phyloP scores from a whole-genome alignment of 2,888 invertebrate species.

The Pandemis corylana region DNA sequence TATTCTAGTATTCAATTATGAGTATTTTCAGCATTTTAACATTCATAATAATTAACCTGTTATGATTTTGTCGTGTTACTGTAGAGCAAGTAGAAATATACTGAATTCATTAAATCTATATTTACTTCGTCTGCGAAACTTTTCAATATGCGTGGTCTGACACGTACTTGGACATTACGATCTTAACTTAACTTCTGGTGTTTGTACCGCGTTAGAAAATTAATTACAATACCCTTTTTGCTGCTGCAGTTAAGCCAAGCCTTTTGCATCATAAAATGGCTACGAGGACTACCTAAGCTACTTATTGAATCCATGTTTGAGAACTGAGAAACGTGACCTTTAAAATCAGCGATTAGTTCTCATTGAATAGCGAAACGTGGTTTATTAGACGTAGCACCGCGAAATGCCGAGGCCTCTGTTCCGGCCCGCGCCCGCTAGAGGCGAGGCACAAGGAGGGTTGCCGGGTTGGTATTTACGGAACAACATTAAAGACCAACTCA shows the following conservation, averaged over 20 bases:
- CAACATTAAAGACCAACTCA: not conserved
- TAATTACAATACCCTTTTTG: not conserved
- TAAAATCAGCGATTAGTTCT: constrained; percentile 35
- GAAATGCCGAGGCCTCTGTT: constrained; percentile 33
- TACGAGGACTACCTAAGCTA: not conserved
- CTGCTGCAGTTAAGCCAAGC: not conserved
- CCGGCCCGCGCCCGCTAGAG: constrained; percentile 12
- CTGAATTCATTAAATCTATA: too few relatives aligned
- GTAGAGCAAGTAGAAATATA: too few relatives aligned
- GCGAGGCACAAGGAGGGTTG: constrained; percentile 15
- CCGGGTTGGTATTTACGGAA: constrained; percentile 13
- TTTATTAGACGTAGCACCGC: constrained; percentile 50
- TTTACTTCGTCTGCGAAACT: too few relatives aligned
- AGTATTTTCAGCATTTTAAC: not conserved
- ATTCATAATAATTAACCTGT: too few relatives aligned
- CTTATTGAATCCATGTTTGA: not conserved
- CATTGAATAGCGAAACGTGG: constrained; percentile 41
- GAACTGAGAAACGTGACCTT: constrained; percentile 41
- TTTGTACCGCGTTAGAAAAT: not conserved
- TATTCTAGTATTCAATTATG: not conserved
- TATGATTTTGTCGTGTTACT: too few relatives aligned
- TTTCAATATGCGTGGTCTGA: too few relatives aligned
- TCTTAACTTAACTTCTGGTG: not conserved
- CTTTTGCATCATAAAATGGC: not conserved
- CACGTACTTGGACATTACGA: not conserved